These are phyloP conservation scores for Drosophila koepferae DNA, from an alignment of 2,888 invertebrate species.

Conservation along the genomic window DNA sequence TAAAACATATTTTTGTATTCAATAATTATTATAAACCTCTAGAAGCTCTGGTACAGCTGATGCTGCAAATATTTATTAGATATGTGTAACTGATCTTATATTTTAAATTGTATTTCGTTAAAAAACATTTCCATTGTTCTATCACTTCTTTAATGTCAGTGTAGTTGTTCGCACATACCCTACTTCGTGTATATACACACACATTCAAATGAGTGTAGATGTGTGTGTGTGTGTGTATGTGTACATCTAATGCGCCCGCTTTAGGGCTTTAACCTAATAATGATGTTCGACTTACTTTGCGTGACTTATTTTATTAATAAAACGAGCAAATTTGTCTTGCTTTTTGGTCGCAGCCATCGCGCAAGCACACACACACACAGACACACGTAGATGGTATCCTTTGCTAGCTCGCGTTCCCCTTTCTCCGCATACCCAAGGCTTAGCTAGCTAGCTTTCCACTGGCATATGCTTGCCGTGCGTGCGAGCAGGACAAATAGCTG, in stretches of 20 bases:
- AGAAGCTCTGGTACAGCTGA: too few species aligned
- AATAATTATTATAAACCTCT: too few species aligned
- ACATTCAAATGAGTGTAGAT: background rate
- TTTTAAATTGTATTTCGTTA: too few species aligned
- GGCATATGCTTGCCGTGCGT: slow-evolving; percentile 14
- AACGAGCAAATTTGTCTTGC: slow-evolving; percentile 82
- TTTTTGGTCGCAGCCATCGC: slow-evolving; percentile 69
- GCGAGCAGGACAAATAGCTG: slow-evolving; percentile 60
- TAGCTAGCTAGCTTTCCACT: slow-evolving; percentile 2
- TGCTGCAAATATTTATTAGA: too few species aligned
- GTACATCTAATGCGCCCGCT: slow-evolving; percentile 70
- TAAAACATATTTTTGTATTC: too few species aligned
- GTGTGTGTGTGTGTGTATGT: background rate
- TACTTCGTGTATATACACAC: background rate
- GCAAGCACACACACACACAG: slow-evolving; percentile 12
- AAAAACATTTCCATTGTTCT: too few species aligned
- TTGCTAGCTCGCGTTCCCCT: slow-evolving; percentile 1
- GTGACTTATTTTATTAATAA: slow-evolving; percentile 81
- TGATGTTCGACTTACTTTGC: slow-evolving; percentile 80
- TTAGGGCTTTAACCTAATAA: slow-evolving; percentile 82
- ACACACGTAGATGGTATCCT: background rate
- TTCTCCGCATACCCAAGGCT: background rate
- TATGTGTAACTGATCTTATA: too few species aligned
- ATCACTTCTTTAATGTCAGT: slow-evolving; percentile 5
- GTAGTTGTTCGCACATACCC: slow-evolving; percentile 12